Percentiles rank a stretch among this genome's conserved stretches.
Evolutionary conservation across 2,797 vertebrate genomes (phyloP).

Genomic region (Arnoldichthys spilopterus): DNA sequence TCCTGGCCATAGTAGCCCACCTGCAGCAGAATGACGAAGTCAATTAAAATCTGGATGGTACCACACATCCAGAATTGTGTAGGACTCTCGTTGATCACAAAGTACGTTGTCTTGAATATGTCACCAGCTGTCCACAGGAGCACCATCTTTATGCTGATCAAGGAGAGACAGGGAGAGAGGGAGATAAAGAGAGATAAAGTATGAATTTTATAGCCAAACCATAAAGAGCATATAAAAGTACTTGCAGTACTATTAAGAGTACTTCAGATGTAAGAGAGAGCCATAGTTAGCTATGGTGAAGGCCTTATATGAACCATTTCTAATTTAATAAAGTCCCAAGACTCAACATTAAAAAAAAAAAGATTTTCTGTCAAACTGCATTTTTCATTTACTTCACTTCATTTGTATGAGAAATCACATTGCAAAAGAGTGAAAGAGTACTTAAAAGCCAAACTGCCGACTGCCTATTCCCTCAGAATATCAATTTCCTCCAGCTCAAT

Average conservation of each 20-base stretch:
- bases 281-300: constrained; percentile 5
- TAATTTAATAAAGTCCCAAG: constrained; percentile 26
- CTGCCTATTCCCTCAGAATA: not conserved
- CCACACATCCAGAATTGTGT: constrained; percentile 83
- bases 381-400: not conserved
- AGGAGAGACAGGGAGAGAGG: constrained; percentile 46
- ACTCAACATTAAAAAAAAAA: constrained; percentile 13
- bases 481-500: not conserved
- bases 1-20: constrained; percentile 76
- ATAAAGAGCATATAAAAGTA: constrained; percentile 6
- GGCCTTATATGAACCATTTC: constrained; percentile 11
- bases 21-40: constrained; percentile 81
- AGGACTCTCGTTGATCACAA: constrained; percentile 80
- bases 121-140: constrained; percentile 83
- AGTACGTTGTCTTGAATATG: constrained; percentile 84
- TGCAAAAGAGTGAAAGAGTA: constrained; percentile 13
- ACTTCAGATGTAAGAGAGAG: not conserved
- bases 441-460: constrained; percentile 2
- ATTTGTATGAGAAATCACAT: not conserved
- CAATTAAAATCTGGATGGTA: constrained; percentile 78
- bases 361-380: constrained; percentile 7
- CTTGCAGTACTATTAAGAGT: not conserved
- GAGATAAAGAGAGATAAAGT: constrained; percentile 13
- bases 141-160: constrained; percentile 84
- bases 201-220: constrained; percentile 1